Evolutionary conservation across 1,140 invertebrate genomes (phyloP), one percentile per base, ranked within the genome.

Genomic region (Brachystomella parvula): DNA sequence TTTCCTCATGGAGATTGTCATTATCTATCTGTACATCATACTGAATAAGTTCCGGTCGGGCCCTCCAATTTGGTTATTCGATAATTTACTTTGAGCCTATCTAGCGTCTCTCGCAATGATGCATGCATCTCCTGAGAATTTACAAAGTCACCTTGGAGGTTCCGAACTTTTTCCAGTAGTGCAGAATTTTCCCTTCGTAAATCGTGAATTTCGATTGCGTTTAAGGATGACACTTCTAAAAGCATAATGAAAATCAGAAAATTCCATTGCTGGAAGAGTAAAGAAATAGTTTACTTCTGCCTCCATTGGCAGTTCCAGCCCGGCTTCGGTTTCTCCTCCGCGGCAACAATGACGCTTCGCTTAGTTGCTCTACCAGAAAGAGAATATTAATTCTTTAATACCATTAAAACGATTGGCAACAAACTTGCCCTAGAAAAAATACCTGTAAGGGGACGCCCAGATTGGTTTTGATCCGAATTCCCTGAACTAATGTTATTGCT

Each of bases 191-290:
- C 59, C 17, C 59, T 3, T 21, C 57, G 62, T 6, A 66, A 24
- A 53, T 66, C 64, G 33, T 66, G 59, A 49, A 61, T 58, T 66
- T 66, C 57, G n/a, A 66, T 44, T 3, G 64, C 17, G 21, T 63
- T 56, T 24, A 65, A 57, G 28, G 64, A 65, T 2, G 56, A 24
- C n/a, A 44, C 35, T 60, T 65, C 64, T 65, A 29, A 17, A 65
- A 17, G 21, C 3, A 53, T 28, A 49, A 59, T 6, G 9, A 26
- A 53, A 53, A 9, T 6, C 24, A n/a, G 9, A 44, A 44, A 12
- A 44, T n/a, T 44, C 39, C 9, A 44, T 44, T 12, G 9, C 9
- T 12, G 9, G 9, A 12, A 12, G 9, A 44, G 9, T 44, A 44
- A n/a, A 12, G n/a, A 9, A 53, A 53, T 9, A 6, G 6, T 26